Percentiles rank a stretch among this genome's conserved stretches.
These are phyloP conservation scores for Sebastes trivittatus DNA, from an alignment of 2,797 vertebrate species.

Conservation along the genomic window DNA sequence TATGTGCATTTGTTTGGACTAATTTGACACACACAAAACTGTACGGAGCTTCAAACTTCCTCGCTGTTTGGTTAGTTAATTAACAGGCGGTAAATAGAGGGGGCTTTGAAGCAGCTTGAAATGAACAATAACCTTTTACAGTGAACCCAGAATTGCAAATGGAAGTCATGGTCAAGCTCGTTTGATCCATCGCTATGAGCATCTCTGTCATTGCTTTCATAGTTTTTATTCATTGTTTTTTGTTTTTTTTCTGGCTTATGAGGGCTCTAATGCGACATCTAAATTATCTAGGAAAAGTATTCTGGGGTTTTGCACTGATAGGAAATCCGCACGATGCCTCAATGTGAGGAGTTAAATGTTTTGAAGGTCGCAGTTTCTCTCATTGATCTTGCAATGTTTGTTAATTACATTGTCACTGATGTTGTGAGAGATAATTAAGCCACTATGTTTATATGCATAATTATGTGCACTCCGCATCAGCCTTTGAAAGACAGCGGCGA, in stretches of 20 bases:
- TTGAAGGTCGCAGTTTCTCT: constrained; percentile 99
- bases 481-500: constrained; percentile 88
- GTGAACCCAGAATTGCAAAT: constrained; percentile 75
- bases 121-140: constrained; percentile 79
- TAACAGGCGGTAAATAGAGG: constrained; percentile 72
- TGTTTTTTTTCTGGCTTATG: constrained; percentile 45
- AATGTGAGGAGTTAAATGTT: constrained; percentile 89
- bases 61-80: constrained; percentile 72
- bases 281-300: constrained; percentile 81
- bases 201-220: constrained; percentile 72
- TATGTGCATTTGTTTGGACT: constrained; percentile 68
- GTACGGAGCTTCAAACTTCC: constrained; percentile 65
- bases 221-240: constrained; percentile 66
- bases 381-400: constrained; percentile 99
- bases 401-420: constrained; percentile 99
- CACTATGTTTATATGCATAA: constrained; percentile 99
- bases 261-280: constrained; percentile 75
- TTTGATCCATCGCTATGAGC: constrained; percentile 70
- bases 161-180: constrained; percentile 66
- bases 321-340: constrained; percentile 80
- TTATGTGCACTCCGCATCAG: constrained; percentile 97
- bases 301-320: constrained; percentile 81
- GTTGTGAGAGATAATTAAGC: constrained; percentile 99
- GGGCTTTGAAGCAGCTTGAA: constrained; percentile 71
- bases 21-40: constrained; percentile 66